These are phyloP conservation scores for Pelvicachromis taeniatus DNA, from an alignment of 2,113 vertebrate genomes.

Conservation along the genomic window DNA sequence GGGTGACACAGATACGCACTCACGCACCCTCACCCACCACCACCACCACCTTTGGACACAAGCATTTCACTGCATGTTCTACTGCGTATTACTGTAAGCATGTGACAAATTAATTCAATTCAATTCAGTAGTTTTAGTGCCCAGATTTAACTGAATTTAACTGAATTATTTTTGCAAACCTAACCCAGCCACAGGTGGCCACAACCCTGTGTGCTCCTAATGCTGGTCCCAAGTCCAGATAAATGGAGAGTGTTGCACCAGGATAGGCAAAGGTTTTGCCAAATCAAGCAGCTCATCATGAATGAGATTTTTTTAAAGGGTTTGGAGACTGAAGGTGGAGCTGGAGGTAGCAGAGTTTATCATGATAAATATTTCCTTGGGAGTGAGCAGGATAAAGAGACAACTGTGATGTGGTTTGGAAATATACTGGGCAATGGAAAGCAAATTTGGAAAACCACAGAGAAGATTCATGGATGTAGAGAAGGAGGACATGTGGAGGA, in stretches of 20 bases:
- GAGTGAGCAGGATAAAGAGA: background rate
- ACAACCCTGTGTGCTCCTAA: background rate
- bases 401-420: background rate
- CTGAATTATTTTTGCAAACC: background rate
- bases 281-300: background rate
- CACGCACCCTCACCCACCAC: too few species aligned
- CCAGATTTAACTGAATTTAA: background rate
- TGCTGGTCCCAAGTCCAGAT: background rate
- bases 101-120: too few species aligned
- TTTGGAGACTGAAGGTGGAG: background rate
- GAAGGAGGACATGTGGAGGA: accelerated
- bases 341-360: background rate
- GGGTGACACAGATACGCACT: too few species aligned
- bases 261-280: background rate
- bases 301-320: background rate
- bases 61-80: too few species aligned
- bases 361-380: background rate
- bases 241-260: background rate
- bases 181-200: background rate
- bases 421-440: background rate
- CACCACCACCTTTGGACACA: too few species aligned
- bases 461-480: background rate
- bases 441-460: background rate
- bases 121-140: too few species aligned
- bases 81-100: too few species aligned